phyloP scores from a whole-genome alignment of 92 coral and sea anemone genomes.

The Umimayanthus kanabou region DNA sequence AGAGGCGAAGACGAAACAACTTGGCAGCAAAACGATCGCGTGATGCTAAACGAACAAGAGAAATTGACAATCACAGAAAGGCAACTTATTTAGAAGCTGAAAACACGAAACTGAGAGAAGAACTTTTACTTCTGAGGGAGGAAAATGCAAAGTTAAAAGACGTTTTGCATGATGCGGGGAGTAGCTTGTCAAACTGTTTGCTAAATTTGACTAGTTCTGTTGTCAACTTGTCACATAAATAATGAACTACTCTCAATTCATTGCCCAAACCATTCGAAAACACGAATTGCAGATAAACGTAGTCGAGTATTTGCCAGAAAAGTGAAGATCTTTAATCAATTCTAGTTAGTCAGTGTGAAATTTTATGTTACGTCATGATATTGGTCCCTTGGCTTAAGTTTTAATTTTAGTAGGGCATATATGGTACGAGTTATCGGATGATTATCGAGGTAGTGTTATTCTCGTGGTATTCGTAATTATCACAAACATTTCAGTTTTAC shows the following conservation, averaged over 20 bases:
- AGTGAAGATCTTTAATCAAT: neutral
- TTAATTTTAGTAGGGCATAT: neutral
- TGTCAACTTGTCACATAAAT: slow-evolving; percentile 18
- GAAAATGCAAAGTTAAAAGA: slow-evolving; percentile 38
- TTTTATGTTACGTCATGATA: slow-evolving; percentile 9
- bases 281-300: neutral
- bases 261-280: neutral
- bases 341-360: neutral
- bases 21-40: slow-evolving; percentile 38
- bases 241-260: neutral
- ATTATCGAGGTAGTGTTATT: too few species aligned
- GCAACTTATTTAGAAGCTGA: slow-evolving; percentile 25
- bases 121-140: slow-evolving; percentile 19
- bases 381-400: neutral
- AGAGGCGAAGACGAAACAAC: slow-evolving; percentile 37
- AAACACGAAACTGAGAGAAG: slow-evolving; percentile 23
- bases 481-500: neutral
- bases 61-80: slow-evolving; percentile 34
- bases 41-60: slow-evolving; percentile 39
- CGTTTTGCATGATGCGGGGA: slow-evolving; percentile 31
- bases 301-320: neutral
- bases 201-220: slow-evolving; percentile 35
- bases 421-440: neutral
- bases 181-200: slow-evolving; percentile 35
- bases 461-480: neutral